Conservation (phyloP, 2,888 invertebrate species). For the Eurytoma californica region DNA sequence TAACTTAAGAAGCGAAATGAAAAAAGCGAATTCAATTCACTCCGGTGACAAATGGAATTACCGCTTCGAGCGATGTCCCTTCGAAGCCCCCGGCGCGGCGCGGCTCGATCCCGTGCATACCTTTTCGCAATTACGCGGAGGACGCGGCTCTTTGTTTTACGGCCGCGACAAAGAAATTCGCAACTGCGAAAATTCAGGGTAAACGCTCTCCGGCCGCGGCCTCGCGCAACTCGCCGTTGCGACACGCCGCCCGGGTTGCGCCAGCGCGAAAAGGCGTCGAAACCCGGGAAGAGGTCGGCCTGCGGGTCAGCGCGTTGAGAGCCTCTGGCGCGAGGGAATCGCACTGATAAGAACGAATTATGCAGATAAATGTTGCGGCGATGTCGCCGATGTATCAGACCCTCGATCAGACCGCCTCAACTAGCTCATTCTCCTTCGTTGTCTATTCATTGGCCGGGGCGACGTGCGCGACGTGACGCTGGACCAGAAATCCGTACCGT, state of each 20-base stretch:
- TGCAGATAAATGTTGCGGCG: conserved; percentile 73
- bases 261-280: no score
- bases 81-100: neutral
- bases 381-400: conserved; percentile 70
- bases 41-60: conserved; percentile 45
- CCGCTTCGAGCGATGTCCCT: conserved; percentile 4
- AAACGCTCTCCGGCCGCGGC: no score
- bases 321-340: conserved; percentile 66
- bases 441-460: conserved; percentile 73
- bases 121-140: no score
- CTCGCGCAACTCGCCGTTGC: no score
- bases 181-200: no score
- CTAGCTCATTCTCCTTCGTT: conserved; percentile 74
- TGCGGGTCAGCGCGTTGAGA: conserved; percentile 54
- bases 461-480: conserved; percentile 71
- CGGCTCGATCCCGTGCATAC: no score
- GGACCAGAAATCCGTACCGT: conserved; percentile 73
- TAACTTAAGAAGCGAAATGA: conserved; percentile 52
- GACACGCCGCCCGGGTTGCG: no score
- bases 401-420: conserved; percentile 69
- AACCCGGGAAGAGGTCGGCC: no score
- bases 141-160: no score
- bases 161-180: no score
- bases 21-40: conserved; percentile 44
- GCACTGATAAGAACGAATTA: conserved; percentile 73